These are phyloP conservation scores for Pipistrellus pygmaeus DNA, from an alignment of 2,797 vertebrate species.

Conservation along the genomic window DNA sequence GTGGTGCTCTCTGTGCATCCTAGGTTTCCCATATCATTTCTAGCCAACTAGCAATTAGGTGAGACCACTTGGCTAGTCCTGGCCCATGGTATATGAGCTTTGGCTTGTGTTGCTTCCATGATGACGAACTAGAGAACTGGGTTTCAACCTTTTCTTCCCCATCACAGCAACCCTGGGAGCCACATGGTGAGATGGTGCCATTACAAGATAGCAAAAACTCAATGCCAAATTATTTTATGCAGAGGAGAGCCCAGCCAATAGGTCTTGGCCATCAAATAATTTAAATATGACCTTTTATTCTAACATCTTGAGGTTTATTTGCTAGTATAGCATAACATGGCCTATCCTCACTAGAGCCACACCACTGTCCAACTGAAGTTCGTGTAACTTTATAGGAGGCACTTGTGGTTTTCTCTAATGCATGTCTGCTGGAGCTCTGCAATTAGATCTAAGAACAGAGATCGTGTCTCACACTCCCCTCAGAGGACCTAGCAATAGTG, in stretches of 20 bases:
- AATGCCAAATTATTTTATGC: not conserved
- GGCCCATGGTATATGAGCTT: not conserved
- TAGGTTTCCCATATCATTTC: not conserved
- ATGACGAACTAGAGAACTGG: not conserved
- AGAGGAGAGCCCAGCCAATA: not conserved
- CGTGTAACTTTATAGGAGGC: not conserved
- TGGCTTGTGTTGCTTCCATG: not conserved
- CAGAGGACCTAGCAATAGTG: not conserved
- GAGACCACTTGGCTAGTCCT: not conserved
- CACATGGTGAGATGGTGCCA: not conserved
- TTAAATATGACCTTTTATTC: not conserved
- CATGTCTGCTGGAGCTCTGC: not conserved
- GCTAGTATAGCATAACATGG: not conserved
- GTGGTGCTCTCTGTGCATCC: not conserved
- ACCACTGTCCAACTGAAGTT: not conserved
- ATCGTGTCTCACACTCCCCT: not conserved
- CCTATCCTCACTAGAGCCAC: not conserved
- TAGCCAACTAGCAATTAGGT: not conserved
- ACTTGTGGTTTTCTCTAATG: not conserved
- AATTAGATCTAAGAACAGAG: not conserved
- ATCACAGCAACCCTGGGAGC: not conserved
- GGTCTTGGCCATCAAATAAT: fast-evolving
- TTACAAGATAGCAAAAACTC: not conserved
- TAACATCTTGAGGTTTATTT: not conserved
- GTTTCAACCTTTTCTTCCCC: not conserved